Conservation (phyloP, 1,140 invertebrate species). For the Microplitis mediator region DNA sequence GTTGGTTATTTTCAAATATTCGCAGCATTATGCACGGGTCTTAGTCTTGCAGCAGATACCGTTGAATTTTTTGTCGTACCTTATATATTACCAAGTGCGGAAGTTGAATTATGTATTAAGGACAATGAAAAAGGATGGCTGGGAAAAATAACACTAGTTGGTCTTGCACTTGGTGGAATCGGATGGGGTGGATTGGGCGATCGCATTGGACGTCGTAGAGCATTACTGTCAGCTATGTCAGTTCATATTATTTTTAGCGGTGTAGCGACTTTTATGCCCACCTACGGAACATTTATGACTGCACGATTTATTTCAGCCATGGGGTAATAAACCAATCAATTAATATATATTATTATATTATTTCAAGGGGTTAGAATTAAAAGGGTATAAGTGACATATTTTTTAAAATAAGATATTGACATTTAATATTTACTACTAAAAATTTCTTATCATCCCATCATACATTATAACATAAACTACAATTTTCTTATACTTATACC, state of each 20-base stretch:
- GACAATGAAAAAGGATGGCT: conserved; percentile 79
- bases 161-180: conserved; percentile 74
- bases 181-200: conserved; percentile 78
- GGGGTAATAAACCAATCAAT: conserved; percentile 63
- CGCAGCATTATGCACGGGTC: conserved; percentile 69
- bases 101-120: conserved; percentile 77
- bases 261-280: conserved; percentile 78
- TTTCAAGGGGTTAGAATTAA: too few relatives aligned
- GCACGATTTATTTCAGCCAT: conserved; percentile 70
- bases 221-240: conserved; percentile 73
- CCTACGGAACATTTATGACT: conserved; percentile 80
- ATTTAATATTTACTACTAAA: too few relatives aligned
- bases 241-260: conserved; percentile 77
- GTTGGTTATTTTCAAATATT: conserved; percentile 75
- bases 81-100: conserved; percentile 78
- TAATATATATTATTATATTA: too few relatives aligned
- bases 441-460: too few relatives aligned
- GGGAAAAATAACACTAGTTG: conserved; percentile 71
- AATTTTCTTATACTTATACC: too few relatives aligned
- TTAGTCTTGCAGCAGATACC: conserved; percentile 77
- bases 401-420: too few relatives aligned
- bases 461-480: too few relatives aligned
- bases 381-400: too few relatives aligned
- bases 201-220: conserved; percentile 68
- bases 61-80: conserved; percentile 77